phyloP scores from a whole-genome alignment of 2,113 vertebrate species.

The Chaenogobius annularis region DNA sequence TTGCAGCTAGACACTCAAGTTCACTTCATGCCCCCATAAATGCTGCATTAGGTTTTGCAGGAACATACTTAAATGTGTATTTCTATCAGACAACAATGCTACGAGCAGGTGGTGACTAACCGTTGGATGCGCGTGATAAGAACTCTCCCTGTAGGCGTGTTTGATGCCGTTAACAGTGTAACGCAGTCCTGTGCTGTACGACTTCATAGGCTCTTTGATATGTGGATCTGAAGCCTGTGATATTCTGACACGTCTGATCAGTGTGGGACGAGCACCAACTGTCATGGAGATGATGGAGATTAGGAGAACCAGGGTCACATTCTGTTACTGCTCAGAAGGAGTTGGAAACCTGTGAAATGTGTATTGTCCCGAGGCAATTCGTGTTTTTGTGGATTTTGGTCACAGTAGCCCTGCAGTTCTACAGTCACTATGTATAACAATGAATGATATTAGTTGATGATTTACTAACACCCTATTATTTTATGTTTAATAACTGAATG shows the following conservation, averaged over 20 bases:
- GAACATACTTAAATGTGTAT: background rate
- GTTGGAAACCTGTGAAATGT: background rate
- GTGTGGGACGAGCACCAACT: background rate
- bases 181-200: constrained; percentile 58
- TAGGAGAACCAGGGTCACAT: background rate
- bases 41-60: background rate
- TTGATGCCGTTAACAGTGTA: constrained; percentile 54
- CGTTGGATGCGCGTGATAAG: constrained; percentile 54
- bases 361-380: too few species aligned
- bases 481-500: too few species aligned
- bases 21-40: background rate
- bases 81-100: background rate
- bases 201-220: constrained; percentile 66
- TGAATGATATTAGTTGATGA: too few species aligned
- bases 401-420: too few species aligned
- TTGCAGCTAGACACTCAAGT: background rate
- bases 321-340: background rate
- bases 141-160: constrained; percentile 57
- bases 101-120: constrained; percentile 36
- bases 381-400: too few species aligned
- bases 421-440: too few species aligned
- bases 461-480: too few species aligned
- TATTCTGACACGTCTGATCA: constrained; percentile 19
- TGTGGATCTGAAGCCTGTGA: constrained; percentile 37
- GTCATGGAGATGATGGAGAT: background rate